Conservation (phyloP, 2,113 vertebrate species). For the Brachypteracias leptosomus region DNA sequence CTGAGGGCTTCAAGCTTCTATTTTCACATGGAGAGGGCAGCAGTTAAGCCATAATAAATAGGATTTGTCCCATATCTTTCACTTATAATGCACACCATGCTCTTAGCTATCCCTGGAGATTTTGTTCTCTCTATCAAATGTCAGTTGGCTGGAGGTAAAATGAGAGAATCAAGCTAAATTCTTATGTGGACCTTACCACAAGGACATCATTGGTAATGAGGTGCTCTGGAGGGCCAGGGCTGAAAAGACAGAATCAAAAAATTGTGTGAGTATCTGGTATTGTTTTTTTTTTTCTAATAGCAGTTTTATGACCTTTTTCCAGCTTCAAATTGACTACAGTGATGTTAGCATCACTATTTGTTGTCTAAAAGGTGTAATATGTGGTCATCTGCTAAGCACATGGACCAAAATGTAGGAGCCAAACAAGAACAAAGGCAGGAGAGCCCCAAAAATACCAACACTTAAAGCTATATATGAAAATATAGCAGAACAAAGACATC, state of each 20-base stretch:
- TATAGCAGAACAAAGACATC: neutral
- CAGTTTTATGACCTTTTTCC: neutral
- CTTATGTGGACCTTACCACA: conserved; percentile 73
- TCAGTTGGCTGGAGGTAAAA: neutral
- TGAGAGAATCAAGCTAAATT: neutral
- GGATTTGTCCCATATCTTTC: neutral
- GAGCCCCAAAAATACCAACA: neutral
- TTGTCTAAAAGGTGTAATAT: neutral
- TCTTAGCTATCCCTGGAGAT: neutral
- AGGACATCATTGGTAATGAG: conserved; percentile 80
- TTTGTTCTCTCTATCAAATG: neutral
- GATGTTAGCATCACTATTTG: neutral
- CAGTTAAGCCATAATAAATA: neutral
- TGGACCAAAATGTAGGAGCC: neutral
- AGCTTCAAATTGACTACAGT: neutral
- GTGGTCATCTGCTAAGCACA: neutral
- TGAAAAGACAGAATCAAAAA: conserved; percentile 59
- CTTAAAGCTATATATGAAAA: neutral
- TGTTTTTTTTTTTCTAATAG: neutral
- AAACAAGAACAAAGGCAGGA: neutral
- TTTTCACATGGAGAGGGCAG: neutral
- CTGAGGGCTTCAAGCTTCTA: neutral
- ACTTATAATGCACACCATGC: neutral
- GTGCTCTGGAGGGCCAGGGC: conserved; percentile 58
- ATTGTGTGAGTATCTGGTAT: neutral